Base-by-base conservation (phyloP, 1,140 invertebrate species). In the Drosophila novamexicana region DNA sequence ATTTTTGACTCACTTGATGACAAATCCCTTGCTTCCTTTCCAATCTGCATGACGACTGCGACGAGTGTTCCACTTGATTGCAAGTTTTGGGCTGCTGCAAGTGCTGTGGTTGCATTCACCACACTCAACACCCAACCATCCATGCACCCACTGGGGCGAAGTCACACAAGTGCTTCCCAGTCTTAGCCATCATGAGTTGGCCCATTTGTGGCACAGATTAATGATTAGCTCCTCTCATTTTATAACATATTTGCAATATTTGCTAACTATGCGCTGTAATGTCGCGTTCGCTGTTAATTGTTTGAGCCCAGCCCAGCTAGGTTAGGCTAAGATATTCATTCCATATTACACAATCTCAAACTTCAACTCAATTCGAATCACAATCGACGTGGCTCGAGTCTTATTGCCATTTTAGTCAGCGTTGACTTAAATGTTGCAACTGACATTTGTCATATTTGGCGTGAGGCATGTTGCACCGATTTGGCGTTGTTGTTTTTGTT, bases 391-490 rank as follows among this genome's bases (percentile, higher is more conserved):
- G 65, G 70, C 62, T 77, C 39, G 44, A 69, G 59, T 59, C 75
- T 71, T 80, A 67, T 80, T 64, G 84, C 83, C 80, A 80, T 89
- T 80, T 88, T 68, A 75, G 80, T 84, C 58, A 72, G 32, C 45
- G 54, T 36, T 81, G n/a, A 39, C 50, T 59, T 22, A 79, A 89
- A 73, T 90, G 81, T 77, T 69, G 83, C 83, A 86, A 83, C 77
- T 83, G 83, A 79, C 83, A 88, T 86, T 86, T 88, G 84, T 89
- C 83, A 88, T 86, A 86, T 86, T 86, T 86, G 83, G 83, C 72
- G 75, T 75, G 82, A 81, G 86, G 71, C 82, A 81, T 86, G 83
- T 52, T 86, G 64, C 82, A 78, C 72, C 54, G 61, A 65, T 84
- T 85, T 81, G 78, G 81, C 70, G 66, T 69, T 73, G 73, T 63